Evolutionary conservation across 2,113 vertebrate genomes (phyloP), one percentile per base, ranked within the genome.

Genomic region (Zosterops pallidus): DNA sequence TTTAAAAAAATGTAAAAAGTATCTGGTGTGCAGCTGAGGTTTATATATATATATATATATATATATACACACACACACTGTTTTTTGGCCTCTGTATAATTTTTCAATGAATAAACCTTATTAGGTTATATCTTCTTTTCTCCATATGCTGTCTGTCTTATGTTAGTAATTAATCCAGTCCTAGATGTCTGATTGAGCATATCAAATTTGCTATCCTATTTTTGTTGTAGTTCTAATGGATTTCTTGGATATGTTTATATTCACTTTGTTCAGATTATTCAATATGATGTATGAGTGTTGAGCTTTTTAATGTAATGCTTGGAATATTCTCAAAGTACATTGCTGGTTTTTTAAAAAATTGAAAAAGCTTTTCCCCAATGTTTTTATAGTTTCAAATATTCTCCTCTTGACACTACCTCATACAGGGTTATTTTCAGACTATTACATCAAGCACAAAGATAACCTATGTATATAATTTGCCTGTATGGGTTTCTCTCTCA

Each of bases 141-240:
- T 91, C 92, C 86, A 89, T 77, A 75, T 94, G 82, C 69, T 86
- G 6, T 90, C 71, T 96, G 82, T 50, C 89, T 95, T 94, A 60
- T 70, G 37, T 90, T 95, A 90, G 47, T 89, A 86, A 96, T 91
- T 94, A 94, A 80, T 94, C n/a, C 55, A 68, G 89, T 91, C 79
- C 39, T 79, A 80, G 87, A 92, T 68, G 24, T 78, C 56, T 84
- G 52, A 93, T 80, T 86, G 78, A 85, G n/a, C 42, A 41, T 92
- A 92, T 95, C 84, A 90, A 39, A 90, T 87, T 92, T 89, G 23
- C 65, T 91, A 33, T 94, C 59, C 47, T 79, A 31, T 90, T 94
- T 89, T 85, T 92, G 23, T 89, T 85, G 53, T 84, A 57, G 41
- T 83, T 90, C 39, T 82, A 72, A 82, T 86, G 53, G 49, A 42